These are phyloP conservation scores for Litoditis marina DNA, from an alignment of 2,888 invertebrate species.

Conservation along the genomic window DNA sequence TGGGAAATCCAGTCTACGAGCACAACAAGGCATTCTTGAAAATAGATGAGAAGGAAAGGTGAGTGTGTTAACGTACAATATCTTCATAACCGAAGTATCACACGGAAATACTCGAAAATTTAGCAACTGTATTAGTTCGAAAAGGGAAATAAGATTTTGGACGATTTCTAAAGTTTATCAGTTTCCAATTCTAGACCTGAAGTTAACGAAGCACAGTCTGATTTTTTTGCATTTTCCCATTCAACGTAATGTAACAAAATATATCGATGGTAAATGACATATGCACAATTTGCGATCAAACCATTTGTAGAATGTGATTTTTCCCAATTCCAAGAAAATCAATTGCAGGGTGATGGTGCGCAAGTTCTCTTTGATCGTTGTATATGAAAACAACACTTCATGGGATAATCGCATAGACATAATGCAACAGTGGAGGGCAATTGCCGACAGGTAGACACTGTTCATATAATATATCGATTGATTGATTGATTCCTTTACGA, in stretches of 20 bases:
- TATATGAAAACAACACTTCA: constrained; percentile 47
- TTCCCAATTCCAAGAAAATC: neutral
- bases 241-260: too few relatives aligned
- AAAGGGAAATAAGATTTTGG: too few relatives aligned
- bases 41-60: constrained; percentile 24
- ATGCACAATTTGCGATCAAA: too few relatives aligned
- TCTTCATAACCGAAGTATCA: too few relatives aligned
- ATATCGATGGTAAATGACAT: too few relatives aligned
- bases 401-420: constrained; percentile 58
- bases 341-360: constrained; percentile 41
- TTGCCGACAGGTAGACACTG: constrained; percentile 23
- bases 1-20: constrained; percentile 44
- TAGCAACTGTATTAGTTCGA: too few relatives aligned
- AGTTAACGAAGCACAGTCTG: too few relatives aligned
- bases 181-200: too few relatives aligned
- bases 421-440: constrained; percentile 52
- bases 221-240: too few relatives aligned
- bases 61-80: constrained; percentile 9
- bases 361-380: constrained; percentile 49
- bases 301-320: neutral
- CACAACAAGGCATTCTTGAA: constrained; percentile 48
- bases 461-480: neutral
- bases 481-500: too few relatives aligned
- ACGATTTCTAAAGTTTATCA: too few relatives aligned
- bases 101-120: too few relatives aligned